Base-by-base conservation (phyloP, 2,797 vertebrate species). In the Protosalanx chinensis region DNA sequence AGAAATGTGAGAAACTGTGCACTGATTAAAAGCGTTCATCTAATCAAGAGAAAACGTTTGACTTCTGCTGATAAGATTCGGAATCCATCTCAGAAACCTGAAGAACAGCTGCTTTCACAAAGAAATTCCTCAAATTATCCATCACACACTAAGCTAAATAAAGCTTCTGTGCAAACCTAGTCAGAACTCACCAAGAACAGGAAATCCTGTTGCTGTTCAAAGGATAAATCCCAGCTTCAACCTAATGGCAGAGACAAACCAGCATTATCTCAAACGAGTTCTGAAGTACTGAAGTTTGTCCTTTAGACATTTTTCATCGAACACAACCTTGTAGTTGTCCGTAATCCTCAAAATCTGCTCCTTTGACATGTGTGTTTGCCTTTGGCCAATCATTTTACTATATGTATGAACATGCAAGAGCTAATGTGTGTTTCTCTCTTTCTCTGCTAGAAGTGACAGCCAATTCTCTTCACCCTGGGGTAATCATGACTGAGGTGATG, bases 391-490 rank as follows among this genome's bases (percentile, higher is more conserved):
- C 41, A 46, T 46, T 46, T 46, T 12, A 46, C 41, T 46, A 2
- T 46, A 46, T 46, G 7, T 46, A 41, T 41, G 37, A 41, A 41
- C 37, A 41, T 41, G 37, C 37, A 37, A 64, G 16, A 35, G 18
- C 20, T 35, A 13, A 33, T 20, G 15, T 32, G 13, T 51, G 3
- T 53, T 27, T 23, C 33, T 13, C 13, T 41, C 41, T n/a, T n/a
- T 33, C 6, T 49, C 16, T 67, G 15, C n/a, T 73, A 97, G 95
- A 91, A n/a, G 94, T 97, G 83, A 92, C 91, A 0, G 93, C 83
- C 75, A 98, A 94, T 32, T 92, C 91, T 0, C 77, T 94, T 66
- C 92, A 92, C 67, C 95, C 96, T 0, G 95, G 96, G 0, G 0
- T 95, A 1, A 94, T 94, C 62, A 81, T 82, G 87, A 96, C 94